Evolutionary conservation across 2,113 vertebrate species (phyloP), one percentile per base, ranked within the genome.

Genomic region (Cichladusa arquata): DNA sequence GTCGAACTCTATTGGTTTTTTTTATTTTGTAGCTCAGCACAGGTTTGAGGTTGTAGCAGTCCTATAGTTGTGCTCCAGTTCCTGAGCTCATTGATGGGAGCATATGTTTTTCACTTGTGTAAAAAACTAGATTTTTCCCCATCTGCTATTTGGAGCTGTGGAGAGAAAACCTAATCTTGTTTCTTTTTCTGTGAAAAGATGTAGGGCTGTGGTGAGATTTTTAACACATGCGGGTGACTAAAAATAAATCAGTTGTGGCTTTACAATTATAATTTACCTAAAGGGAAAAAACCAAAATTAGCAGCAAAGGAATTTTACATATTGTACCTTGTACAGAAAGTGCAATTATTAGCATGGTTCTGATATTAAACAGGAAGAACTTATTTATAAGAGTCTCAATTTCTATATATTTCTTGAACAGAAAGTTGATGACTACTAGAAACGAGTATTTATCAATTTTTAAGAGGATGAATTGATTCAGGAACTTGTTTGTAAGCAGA

Each of bases 51-150:
- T 2, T 17, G 24, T 38, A 19, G 15, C 5, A 65, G 28, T 31
- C 31, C 54, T 25, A 1, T 5, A 66, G 34, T 23, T 19, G 24
- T 50, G 1, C n/a, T 50, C 19, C 14, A n/a, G 22, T 56, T 60
- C 36, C 54, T 22, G 50, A 90, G 28, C 5, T 81, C 11, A 1
- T 3, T 19, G 36, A 14, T 64, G 36, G 29, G 44, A 36, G 3
- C 15, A 1, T 34, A 3, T 26, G 3, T 14, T n/a, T 53, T 81
- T 29, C 4, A 19, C 50, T 57, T 60, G 33, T 4, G 0, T 48
- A 25, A 45, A 66, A 36, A 58, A 5, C 15, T 29, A 28, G 48
- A 4, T 64, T 2, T 70, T 36, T 73, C 56, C 11, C 64, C 9
- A 31, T 50, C 51, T 66, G 34, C 45, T 54, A 0, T n/a, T 45